Base-by-base conservation (phyloP, 2,113 vertebrate species). In the Lamprotornis superbus region DNA sequence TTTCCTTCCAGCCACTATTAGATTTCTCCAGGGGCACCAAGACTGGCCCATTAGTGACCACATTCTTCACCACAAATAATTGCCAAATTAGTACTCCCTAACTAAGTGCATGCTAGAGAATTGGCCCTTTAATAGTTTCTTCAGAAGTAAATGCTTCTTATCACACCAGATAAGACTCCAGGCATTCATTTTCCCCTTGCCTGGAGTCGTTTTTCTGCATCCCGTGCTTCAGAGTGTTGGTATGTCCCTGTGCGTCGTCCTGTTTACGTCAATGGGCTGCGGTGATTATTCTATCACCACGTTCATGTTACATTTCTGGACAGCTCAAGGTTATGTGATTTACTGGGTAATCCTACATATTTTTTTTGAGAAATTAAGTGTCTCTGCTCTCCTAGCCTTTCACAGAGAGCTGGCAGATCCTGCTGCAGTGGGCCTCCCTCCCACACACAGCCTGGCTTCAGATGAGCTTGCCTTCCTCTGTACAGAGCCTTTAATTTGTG, bases 211-310 rank as follows among this genome's bases (percentile, higher is more conserved):
- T 94, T 90, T 93, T 89, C 90, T 89, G 76, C 80, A 82, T 93
- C 94, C 39, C 22, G 0, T 74, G 60, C 50, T 93, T 57, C 68
- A 70, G 83, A 81, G 73, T 28, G 60, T 63, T 90, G 93, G 82
- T 95, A 80, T 92, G 90, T 70, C 71, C 87, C 87, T 89, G 87
- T 64, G 24, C 6, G 0, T 60, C 1, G 7, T 60, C 75, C 83
- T 59, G 60, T 71, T 93, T 88, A 49, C 12, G 49, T 96, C 92
- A 97, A 20, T 11, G 68, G 71, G 28, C 69, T 86, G 68, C 4
- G 16, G 56, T 70, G 93, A 96, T 96, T 96, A 96, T 95, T 93
- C 96, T 94, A 78, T 96, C 95, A 96, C 80, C 96, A 89, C 18
- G 0, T 86, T 75, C 79, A 94, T 49, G 92, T 93, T 93, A 93